Conservation (phyloP, 2,113 vertebrate species). For the Natator depressus region DNA sequence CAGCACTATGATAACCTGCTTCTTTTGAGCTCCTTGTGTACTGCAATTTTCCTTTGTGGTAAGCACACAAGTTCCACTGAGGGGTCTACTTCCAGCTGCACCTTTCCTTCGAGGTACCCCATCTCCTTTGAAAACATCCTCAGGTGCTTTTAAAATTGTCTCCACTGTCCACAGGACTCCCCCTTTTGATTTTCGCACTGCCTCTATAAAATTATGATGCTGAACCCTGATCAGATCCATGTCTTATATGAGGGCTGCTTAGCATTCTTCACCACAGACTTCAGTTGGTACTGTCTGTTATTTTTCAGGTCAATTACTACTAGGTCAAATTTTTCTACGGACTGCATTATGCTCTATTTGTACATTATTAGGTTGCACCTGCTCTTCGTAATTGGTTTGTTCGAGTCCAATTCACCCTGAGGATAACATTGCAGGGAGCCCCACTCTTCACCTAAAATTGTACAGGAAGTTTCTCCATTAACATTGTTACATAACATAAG, state of each 20-base stretch:
- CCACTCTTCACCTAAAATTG: not conserved
- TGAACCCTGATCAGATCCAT: not conserved
- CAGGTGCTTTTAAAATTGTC: not conserved
- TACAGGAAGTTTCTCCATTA: not conserved
- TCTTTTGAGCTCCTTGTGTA: not conserved
- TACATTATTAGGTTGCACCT: not conserved
- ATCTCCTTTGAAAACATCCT: not conserved
- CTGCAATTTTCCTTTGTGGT: not conserved
- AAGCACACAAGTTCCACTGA: not conserved
- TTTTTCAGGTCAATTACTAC: not conserved
- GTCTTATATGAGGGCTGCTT: not conserved
- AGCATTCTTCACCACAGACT: not conserved
- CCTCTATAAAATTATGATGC: not conserved
- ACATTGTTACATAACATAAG: not conserved
- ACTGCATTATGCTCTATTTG: not conserved
- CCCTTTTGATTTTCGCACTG: not conserved
- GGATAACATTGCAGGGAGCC: not conserved
- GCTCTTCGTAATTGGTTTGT: not conserved
- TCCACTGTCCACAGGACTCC: not conserved
- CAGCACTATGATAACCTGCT: not conserved
- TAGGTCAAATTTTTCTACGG: not conserved
- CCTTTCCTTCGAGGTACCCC: not conserved
- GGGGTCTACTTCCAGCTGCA: not conserved
- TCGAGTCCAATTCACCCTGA: not conserved
- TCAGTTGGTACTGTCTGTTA: not conserved